Percentiles rank a stretch among this genome's conserved stretches.
Evolutionary conservation across 1,140 invertebrate species (phyloP).

Genomic region (Pemphigus obesinymphae): DNA sequence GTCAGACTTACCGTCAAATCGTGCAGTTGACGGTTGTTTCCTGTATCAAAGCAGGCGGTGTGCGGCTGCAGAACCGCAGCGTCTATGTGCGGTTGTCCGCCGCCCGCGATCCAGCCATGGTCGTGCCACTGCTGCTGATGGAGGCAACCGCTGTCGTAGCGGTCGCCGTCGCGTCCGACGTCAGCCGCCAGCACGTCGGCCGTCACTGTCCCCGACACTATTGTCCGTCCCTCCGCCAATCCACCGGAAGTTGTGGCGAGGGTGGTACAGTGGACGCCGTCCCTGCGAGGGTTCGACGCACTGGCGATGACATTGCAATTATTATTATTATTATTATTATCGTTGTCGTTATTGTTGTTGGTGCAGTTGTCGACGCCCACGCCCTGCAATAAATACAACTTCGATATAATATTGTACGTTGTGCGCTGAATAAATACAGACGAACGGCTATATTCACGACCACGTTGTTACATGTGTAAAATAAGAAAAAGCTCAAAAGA

Average conservation of each 20-base stretch:
- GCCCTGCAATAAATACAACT: not conserved
- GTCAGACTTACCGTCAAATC: constrained; percentile 1
- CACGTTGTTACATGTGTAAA: too few relatives aligned
- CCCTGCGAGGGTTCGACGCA: not conserved
- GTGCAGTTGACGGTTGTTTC: constrained; percentile 1
- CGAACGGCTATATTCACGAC: too few relatives aligned
- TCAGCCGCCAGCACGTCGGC: not conserved
- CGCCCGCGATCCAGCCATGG: not conserved
- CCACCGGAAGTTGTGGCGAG: too few relatives aligned
- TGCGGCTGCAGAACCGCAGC: not conserved
- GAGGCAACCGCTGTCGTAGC: not conserved
- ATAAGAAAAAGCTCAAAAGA: too few relatives aligned
- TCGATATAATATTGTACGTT: too few relatives aligned
- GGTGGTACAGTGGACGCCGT: not conserved
- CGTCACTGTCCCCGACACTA: not conserved
- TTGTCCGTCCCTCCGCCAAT: not conserved
- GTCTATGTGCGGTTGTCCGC: not conserved
- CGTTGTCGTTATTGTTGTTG: not conserved
- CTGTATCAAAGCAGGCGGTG: constrained; percentile 22
- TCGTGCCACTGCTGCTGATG: not conserved
- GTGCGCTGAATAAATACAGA: too few relatives aligned
- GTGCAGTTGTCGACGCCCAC: not conserved
- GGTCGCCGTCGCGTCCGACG: not conserved
- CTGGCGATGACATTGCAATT: not conserved
- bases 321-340: not conserved